These are phyloP conservation scores for Drosophila repletoides DNA, from an alignment of 1,140 invertebrate genomes.

Conservation along the genomic window DNA sequence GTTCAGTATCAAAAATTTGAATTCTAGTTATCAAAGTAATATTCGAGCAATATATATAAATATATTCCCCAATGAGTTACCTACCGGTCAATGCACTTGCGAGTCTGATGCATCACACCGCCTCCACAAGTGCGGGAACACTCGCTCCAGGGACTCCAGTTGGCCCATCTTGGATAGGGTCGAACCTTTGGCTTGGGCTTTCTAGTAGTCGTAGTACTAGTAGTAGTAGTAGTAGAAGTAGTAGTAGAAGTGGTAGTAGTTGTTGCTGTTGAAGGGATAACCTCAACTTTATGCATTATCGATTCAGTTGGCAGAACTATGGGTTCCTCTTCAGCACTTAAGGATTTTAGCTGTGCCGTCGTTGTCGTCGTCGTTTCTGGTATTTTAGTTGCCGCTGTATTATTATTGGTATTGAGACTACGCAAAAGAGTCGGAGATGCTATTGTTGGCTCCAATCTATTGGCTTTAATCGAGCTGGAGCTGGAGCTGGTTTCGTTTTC, in stretches of 20 bases:
- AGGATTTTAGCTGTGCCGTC: constrained; percentile 2
- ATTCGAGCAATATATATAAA: no score
- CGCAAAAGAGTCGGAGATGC: not conserved
- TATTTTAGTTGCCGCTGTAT: not conserved
- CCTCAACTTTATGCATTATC: not conserved
- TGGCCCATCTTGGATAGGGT: constrained; percentile 85
- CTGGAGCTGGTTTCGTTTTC: constrained; percentile 64
- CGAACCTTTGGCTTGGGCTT: constrained; percentile 49
- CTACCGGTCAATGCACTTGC: constrained; percentile 74
- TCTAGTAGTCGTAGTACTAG: constrained; percentile 40
- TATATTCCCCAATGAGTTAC: constrained; percentile 18
- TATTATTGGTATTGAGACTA: not conserved
- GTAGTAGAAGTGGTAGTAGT: constrained; percentile 33
- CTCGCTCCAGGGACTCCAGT: constrained; percentile 88
- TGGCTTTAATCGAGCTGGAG: constrained; percentile 10
- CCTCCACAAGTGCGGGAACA: constrained; percentile 94
- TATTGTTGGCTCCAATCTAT: constrained; percentile 10
- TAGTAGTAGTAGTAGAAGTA: constrained; percentile 34
- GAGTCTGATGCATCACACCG: constrained; percentile 89
- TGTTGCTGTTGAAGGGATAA: not conserved
- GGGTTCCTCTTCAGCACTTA: not conserved
- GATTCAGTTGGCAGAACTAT: not conserved
- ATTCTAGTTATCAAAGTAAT: no score
- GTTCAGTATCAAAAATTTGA: no score
- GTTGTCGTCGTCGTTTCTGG: not conserved